phyloP scores from a whole-genome alignment of 2,113 vertebrate species.

The Cyprinodon tularosa region DNA sequence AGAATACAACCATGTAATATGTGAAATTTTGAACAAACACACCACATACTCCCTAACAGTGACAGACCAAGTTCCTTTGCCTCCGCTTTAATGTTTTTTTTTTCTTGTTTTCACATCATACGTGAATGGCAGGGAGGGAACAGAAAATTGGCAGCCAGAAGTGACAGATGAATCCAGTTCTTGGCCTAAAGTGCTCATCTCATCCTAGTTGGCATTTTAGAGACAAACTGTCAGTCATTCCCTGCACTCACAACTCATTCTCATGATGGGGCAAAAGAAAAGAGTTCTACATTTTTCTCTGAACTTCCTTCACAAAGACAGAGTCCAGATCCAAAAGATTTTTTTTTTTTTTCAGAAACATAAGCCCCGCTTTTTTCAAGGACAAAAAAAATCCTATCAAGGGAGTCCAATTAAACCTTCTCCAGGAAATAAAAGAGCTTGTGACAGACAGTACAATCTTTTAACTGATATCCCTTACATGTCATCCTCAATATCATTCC shows the following conservation, averaged over 20 bases:
- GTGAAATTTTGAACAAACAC: constrained; percentile 8
- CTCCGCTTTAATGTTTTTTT: constrained; percentile 15
- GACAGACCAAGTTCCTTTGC: constrained; percentile 43
- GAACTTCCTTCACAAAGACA: constrained; percentile 10
- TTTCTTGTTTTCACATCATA: background rate
- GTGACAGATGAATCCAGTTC: constrained; percentile 45
- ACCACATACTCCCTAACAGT: constrained; percentile 6
- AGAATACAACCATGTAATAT: no score
- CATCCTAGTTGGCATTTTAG: constrained; percentile 23
- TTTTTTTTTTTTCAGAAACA: background rate
- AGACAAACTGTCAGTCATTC: constrained; percentile 53
- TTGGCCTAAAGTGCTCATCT: constrained; percentile 32
- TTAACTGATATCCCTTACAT: background rate
- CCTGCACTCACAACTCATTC: constrained; percentile 6
- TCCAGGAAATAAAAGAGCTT: background rate
- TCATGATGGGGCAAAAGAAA: constrained; percentile 24
- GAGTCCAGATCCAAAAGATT: background rate
- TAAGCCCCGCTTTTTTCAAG: constrained; percentile 1
- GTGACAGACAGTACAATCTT: constrained; percentile 7
- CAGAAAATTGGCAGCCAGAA: background rate
- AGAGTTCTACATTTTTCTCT: constrained; percentile 9
- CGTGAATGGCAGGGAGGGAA: background rate
- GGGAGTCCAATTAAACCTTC: constrained; percentile 5
- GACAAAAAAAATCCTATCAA: background rate
- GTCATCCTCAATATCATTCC: background rate